Percentiles rank a stretch among this genome's conserved stretches.
These are phyloP conservation scores for Acrocyrtus sp. DNA, from an alignment of 2,888 invertebrate species.

Conservation along the genomic window DNA sequence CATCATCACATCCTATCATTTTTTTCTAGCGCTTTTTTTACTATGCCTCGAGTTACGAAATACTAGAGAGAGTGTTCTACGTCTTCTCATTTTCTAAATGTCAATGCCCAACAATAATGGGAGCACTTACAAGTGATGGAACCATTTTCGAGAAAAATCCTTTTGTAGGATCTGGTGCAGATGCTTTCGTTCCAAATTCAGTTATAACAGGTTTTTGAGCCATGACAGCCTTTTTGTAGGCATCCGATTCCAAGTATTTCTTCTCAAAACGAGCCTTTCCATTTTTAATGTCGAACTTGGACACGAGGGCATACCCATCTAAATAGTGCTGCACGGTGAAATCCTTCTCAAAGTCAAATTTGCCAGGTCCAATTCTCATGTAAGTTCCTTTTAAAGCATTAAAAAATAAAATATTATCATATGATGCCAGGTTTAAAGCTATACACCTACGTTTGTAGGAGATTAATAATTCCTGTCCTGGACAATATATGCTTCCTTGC, in stretches of 20 bases:
- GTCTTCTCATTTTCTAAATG: too few relatives aligned
- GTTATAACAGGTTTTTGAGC: slow-evolving; percentile 67
- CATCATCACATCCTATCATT: not conserved
- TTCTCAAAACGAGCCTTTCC: slow-evolving; percentile 66
- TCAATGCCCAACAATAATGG: too few relatives aligned
- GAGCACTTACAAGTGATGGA: slow-evolving; percentile 58
- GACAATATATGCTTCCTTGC: too few relatives aligned
- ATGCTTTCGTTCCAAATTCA: slow-evolving; percentile 68
- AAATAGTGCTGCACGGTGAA: slow-evolving; percentile 68
- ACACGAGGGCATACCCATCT: slow-evolving; percentile 68
- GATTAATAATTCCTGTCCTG: too few relatives aligned
- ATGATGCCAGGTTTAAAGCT: too few relatives aligned
- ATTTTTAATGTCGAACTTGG: slow-evolving; percentile 67
- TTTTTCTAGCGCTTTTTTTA: too few relatives aligned
- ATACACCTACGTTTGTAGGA: too few relatives aligned
- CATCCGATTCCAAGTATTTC: slow-evolving; percentile 67
- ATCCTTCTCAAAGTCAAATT: slow-evolving; percentile 67
- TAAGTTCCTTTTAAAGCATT: slow-evolving; percentile 62
- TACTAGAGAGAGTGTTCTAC: too few relatives aligned
- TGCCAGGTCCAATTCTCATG: slow-evolving; percentile 69
- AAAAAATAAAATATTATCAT: not conserved
- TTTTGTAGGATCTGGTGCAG: slow-evolving; percentile 68
- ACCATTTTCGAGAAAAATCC: slow-evolving; percentile 67
- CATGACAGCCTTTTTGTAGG: slow-evolving; percentile 67
- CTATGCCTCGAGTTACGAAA: too few relatives aligned